Evolutionary conservation across 1,140 invertebrate genomes (phyloP).

Genomic region (Trinorchestia longiramus): DNA sequence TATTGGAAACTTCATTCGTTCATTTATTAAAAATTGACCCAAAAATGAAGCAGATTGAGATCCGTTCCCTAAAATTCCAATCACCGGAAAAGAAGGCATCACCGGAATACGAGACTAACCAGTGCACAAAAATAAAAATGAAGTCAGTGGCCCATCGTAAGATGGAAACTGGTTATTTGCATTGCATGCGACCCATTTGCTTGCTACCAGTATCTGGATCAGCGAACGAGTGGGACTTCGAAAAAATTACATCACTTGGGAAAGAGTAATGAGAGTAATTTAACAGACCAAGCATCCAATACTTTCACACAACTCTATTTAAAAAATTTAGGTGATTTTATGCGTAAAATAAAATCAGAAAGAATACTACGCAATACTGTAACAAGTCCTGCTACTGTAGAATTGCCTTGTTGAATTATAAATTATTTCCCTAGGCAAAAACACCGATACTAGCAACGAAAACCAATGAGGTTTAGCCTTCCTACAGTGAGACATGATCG

Average conservation of each 20-base stretch:
- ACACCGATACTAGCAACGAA: neutral
- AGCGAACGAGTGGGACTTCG: neutral
- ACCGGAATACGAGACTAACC: neutral
- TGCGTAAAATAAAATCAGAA: no score
- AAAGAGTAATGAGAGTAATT: no score
- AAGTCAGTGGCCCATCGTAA: no score
- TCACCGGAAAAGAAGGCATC: neutral
- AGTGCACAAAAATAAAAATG: no score
- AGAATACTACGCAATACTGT: no score
- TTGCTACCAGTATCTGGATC: neutral
- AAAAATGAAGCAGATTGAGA: neutral
- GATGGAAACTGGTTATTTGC: no score
- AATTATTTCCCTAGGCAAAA: neutral
- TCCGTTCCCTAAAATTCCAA: neutral
- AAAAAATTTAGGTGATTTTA: no score
- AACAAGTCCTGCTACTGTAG: no score
- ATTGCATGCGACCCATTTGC: no score
- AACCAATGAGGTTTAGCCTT: neutral
- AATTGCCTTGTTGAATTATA: no score
- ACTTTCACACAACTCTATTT: no score
- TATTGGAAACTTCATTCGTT: neutral
- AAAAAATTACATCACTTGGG: neutral
- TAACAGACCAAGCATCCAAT: no score
- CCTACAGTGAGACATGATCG: neutral
- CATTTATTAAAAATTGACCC: neutral